These are phyloP conservation scores for Sebastes flavidus DNA, from an alignment of 2,797 vertebrate genomes.

Conservation along the genomic window DNA sequence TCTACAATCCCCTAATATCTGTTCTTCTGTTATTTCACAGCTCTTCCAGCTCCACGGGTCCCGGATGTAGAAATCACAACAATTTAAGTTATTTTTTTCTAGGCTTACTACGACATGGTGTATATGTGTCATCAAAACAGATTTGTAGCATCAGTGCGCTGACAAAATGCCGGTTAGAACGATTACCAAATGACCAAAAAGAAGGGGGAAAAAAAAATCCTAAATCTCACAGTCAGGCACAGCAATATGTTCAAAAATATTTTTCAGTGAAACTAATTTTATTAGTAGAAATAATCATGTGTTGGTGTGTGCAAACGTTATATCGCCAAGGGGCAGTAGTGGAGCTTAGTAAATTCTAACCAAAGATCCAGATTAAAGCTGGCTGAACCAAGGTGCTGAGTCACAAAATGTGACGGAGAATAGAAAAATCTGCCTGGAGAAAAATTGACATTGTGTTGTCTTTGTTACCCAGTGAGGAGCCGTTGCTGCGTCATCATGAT, in stretches of 20 bases:
- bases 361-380: constrained; percentile 67
- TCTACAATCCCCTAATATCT: constrained; percentile 6
- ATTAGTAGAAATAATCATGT: not conserved
- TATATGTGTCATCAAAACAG: constrained; percentile 33
- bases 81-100: constrained; percentile 25
- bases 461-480: not conserved
- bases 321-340: constrained; percentile 33
- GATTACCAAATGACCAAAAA: constrained; percentile 21
- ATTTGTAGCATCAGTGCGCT: constrained; percentile 38
- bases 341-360: constrained; percentile 70
- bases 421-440: not conserved
- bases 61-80: constrained; percentile 76
- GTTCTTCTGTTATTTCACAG: constrained; percentile 64
- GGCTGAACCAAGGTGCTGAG: constrained; percentile 37
- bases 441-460: not conserved
- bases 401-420: not conserved
- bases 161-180: constrained; percentile 23
- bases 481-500: not conserved
- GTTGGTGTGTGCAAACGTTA: not conserved
- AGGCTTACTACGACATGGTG: constrained; percentile 24
- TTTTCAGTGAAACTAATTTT: constrained; percentile 1
- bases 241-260: constrained; percentile 19
- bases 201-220: not conserved
- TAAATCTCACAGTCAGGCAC: not conserved
- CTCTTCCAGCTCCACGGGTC: constrained; percentile 87